Evolutionary conservation across 2,888 invertebrate genomes (phyloP).

Genomic region (Scaptomyza cyrtandrae): DNA sequence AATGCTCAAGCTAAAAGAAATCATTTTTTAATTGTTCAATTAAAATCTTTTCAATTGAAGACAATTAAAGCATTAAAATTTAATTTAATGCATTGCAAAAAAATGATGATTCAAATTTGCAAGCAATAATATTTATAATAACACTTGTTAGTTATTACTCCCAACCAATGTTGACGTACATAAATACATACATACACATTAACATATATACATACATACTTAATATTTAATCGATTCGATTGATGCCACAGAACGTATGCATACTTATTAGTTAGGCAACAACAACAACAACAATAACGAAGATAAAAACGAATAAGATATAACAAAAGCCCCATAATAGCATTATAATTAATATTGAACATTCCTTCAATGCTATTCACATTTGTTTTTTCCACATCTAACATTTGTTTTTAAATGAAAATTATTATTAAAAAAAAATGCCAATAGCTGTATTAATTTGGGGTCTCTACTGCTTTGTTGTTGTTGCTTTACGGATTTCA

Average conservation of each 20-base stretch:
- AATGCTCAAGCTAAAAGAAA: not conserved
- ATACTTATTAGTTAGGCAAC: constrained; percentile 36
- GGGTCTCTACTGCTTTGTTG: constrained; percentile 43
- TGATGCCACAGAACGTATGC: constrained; percentile 37
- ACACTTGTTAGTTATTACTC: not conserved
- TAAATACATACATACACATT: no score
- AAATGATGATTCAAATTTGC: not conserved
- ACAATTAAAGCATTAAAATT: not conserved
- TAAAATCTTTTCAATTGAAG: not conserved
- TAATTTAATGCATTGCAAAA: not conserved
- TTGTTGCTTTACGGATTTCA: constrained; percentile 48
- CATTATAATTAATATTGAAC: constrained; percentile 56
- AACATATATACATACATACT: not conserved
- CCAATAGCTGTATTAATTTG: constrained; percentile 62
- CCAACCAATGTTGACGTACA: not conserved
- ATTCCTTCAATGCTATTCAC: constrained; percentile 58
- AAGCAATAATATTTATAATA: not conserved
- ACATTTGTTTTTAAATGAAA: constrained; percentile 57
- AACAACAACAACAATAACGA: constrained; percentile 26
- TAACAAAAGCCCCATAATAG: constrained; percentile 30
- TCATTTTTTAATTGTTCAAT: not conserved
- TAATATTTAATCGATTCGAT: constrained; percentile 12
- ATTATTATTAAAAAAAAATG: constrained; percentile 51
- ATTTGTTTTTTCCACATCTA: constrained; percentile 13
- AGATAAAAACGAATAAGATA: not conserved